phyloP scores from a whole-genome alignment of 1,140 invertebrate genomes.

The Agrilus planipennis region DNA sequence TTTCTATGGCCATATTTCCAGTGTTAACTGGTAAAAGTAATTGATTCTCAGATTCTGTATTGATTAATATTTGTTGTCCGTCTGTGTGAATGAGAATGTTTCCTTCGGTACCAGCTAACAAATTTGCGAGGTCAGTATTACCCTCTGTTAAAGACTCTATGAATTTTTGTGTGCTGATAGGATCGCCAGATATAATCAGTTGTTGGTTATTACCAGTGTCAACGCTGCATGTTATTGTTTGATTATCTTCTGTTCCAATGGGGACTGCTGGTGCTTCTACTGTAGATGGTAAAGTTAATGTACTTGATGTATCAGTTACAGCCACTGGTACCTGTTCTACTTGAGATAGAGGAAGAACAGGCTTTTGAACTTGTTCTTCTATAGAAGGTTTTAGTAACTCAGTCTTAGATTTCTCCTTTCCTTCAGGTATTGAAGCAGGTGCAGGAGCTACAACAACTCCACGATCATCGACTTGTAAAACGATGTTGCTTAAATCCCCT shows the following conservation, averaged over 20 bases:
- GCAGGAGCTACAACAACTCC: slow-evolving; percentile 2
- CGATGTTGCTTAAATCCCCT: slow-evolving; percentile 30
- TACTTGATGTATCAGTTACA: too few species aligned
- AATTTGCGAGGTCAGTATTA: slow-evolving; percentile 29
- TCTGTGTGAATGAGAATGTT: slow-evolving; percentile 34
- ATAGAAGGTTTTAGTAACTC: neutral
- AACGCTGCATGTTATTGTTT: slow-evolving; percentile 11
- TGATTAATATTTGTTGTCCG: slow-evolving; percentile 33
- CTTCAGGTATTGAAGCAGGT: neutral
- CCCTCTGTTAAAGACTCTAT: slow-evolving; percentile 30
- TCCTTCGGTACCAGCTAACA: slow-evolving; percentile 29
- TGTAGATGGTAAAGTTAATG: too few species aligned
- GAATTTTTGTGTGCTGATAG: slow-evolving; percentile 30
- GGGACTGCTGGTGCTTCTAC: too few species aligned
- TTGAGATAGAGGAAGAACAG: neutral
- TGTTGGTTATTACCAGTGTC: slow-evolving; percentile 21
- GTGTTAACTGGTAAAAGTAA: slow-evolving; percentile 30
- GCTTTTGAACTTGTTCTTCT: neutral
- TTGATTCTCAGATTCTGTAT: slow-evolving; percentile 26
- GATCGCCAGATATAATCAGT: slow-evolving; percentile 31
- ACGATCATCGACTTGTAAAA: slow-evolving; percentile 31
- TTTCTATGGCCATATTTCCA: slow-evolving; percentile 14
- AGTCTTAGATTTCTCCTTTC: neutral
- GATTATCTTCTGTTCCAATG: too few species aligned
- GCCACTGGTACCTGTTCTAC: neutral